These are phyloP conservation scores for Entomyzon cyanotis DNA, from an alignment of 2,113 vertebrate species.

Conservation along the genomic window DNA sequence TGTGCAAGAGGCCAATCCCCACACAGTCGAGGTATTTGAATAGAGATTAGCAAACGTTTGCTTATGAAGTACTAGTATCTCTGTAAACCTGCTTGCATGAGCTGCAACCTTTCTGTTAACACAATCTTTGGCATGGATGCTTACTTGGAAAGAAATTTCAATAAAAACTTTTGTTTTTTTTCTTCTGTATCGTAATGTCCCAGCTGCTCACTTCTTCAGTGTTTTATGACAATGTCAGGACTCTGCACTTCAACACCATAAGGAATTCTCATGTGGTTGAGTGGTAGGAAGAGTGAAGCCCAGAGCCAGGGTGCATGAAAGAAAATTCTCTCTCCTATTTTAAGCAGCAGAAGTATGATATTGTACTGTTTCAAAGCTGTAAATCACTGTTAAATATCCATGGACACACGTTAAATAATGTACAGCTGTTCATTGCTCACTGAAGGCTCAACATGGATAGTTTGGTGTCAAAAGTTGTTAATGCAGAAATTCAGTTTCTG, in stretches of 20 bases:
- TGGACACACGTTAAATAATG: not conserved
- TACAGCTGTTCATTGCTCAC: not conserved
- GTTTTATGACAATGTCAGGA: not conserved
- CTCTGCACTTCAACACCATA: accelerated
- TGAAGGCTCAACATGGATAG: not conserved
- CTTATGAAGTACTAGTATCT: accelerated
- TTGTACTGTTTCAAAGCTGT: not conserved
- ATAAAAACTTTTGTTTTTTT: too few species aligned
- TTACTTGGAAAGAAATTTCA: not conserved
- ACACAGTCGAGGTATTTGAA: accelerated
- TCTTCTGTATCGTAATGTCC: not conserved
- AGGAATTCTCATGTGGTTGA: not conserved
- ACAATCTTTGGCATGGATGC: not conserved
- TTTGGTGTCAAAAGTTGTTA: not conserved
- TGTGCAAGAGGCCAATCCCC: not conserved
- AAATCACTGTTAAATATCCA: not conserved
- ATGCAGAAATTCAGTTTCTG: not conserved
- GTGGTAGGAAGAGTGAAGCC: not conserved
- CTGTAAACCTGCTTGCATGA: not conserved
- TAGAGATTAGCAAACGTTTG: not conserved
- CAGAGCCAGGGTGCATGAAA: not conserved
- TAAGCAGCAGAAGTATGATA: not conserved
- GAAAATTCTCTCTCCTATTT: not conserved
- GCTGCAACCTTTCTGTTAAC: not conserved
- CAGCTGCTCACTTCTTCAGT: not conserved